A percentile compares a stretch with the other conserved stretches of the same genome.
phyloP scores from a whole-genome alignment of 2,888 invertebrate genomes.

The Antitype chi region DNA sequence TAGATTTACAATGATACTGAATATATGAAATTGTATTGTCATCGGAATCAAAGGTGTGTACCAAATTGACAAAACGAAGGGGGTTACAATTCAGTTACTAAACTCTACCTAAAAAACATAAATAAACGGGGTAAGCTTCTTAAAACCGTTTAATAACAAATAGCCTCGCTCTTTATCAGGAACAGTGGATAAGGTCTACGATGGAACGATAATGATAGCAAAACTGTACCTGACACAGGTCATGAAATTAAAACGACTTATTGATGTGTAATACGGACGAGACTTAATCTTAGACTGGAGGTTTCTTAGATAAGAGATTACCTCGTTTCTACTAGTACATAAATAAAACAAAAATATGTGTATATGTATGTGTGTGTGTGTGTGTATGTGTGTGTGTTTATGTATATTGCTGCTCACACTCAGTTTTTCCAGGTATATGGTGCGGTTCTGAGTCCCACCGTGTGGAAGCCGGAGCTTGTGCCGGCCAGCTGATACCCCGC shows the following conservation, averaged over 20 bases:
- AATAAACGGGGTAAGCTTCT: too few species aligned
- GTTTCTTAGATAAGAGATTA: not conserved
- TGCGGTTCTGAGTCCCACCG: conserved; percentile 85
- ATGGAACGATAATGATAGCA: not conserved
- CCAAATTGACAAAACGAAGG: too few species aligned
- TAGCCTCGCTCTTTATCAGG: too few species aligned
- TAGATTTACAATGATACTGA: too few species aligned
- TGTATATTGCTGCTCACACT: not conserved
- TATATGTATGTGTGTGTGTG: too few species aligned
- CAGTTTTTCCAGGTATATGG: conserved; percentile 79
- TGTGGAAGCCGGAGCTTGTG: conserved; percentile 85
- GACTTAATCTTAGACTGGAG: not conserved
- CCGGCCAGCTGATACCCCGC: conserved; percentile 83
- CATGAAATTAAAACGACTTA: not conserved
- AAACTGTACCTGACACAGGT: not conserved
- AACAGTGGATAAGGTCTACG: not conserved
- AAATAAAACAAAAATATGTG: too few species aligned
- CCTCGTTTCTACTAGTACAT: not conserved
- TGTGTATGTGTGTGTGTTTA: too few species aligned
- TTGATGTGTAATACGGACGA: not conserved
- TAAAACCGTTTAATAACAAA: too few species aligned
- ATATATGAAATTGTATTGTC: too few species aligned
- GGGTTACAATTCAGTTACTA: too few species aligned
- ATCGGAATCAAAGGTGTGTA: too few species aligned
- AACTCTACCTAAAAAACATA: too few species aligned